Conservation (phyloP, 2,888 invertebrate species). For the Lochmaea capreae region DNA sequence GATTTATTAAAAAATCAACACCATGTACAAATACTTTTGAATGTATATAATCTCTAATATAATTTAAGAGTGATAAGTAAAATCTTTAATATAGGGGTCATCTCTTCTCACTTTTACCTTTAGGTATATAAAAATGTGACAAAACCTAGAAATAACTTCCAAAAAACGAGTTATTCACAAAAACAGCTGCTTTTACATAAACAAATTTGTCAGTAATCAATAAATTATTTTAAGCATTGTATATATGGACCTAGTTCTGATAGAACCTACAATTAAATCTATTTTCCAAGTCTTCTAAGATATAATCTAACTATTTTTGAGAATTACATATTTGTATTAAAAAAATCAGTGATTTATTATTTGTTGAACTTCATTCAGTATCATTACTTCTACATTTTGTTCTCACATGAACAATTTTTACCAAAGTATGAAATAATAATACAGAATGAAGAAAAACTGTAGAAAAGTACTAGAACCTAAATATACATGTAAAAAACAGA, state of each 20-base stretch:
- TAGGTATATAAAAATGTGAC: not conserved
- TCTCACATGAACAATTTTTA: not conserved
- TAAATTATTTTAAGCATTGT: not conserved
- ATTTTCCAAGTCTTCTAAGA: not conserved
- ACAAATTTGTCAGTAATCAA: not conserved
- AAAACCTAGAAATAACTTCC: conserved; percentile 10
- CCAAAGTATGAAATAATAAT: not conserved
- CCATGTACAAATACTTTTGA: conserved; percentile 58
- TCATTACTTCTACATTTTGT: not conserved
- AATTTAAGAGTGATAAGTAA: conserved; percentile 30
- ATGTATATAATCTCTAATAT: conserved; percentile 36
- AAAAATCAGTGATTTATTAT: not conserved
- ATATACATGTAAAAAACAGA: conserved; percentile 1
- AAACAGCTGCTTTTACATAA: not conserved
- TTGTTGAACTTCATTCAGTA: conserved; percentile 2
- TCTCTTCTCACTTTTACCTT: conserved; percentile 4
- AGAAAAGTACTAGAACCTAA: conserved; percentile 1
- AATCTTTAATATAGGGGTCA: not conserved
- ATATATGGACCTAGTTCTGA: not conserved
- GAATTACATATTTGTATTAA: not conserved
- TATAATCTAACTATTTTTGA: conserved; percentile 1
- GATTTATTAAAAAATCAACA: conserved; percentile 59
- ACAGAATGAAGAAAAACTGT: conserved; percentile 3
- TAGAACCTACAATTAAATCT: not conserved
- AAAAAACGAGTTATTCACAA: not conserved